Percentiles rank a stretch among this genome's conserved stretches.
These are phyloP conservation scores for Threskiornis aethiopicus DNA, from an alignment of 2,797 vertebrate genomes.

Conservation along the genomic window DNA sequence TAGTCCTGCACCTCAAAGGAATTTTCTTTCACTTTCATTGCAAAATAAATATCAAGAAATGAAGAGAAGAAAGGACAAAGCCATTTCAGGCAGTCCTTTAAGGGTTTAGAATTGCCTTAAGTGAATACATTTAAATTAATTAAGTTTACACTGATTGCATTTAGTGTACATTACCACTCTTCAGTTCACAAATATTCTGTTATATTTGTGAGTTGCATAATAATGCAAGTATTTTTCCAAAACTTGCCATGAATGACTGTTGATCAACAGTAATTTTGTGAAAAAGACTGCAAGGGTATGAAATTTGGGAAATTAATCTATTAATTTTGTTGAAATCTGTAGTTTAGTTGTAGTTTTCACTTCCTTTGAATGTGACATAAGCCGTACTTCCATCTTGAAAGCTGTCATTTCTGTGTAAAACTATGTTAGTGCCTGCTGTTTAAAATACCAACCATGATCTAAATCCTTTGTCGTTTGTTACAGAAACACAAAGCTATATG, in stretches of 20 bases:
- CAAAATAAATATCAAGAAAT: neutral
- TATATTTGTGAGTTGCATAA: neutral
- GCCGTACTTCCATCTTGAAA: neutral
- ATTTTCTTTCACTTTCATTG: neutral
- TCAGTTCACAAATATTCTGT: neutral
- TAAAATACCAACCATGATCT: neutral
- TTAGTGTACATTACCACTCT: neutral
- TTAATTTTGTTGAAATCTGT: neutral
- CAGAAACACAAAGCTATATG: neutral
- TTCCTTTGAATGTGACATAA: neutral
- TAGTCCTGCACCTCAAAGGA: neutral
- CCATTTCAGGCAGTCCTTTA: neutral
- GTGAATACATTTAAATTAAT: neutral
- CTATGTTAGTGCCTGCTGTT: neutral
- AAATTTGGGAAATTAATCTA: neutral
- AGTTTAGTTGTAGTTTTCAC: neutral
- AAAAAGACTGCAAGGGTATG: neutral
- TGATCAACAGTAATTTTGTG: neutral
- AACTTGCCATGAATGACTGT: neutral
- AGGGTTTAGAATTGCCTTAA: neutral
- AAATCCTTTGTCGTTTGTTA: neutral
- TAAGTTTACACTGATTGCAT: neutral
- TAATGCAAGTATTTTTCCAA: neutral
- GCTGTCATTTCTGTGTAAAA: neutral
- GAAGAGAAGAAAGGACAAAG: neutral